phyloP scores from a whole-genome alignment of 2,113 vertebrate genomes.

The Motacilla tschutschensis region DNA sequence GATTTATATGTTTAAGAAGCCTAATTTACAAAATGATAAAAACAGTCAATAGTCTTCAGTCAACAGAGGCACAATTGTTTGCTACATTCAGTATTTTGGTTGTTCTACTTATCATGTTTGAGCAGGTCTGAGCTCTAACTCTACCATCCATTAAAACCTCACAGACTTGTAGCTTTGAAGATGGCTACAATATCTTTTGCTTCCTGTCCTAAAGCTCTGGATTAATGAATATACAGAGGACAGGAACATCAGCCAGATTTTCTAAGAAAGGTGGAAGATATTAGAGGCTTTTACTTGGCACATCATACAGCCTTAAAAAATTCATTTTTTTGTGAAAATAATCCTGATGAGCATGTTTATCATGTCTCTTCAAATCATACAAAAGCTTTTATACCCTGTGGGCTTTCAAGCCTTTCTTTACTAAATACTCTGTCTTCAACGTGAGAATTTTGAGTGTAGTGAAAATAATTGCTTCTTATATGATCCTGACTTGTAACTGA shows the following conservation, averaged over 20 bases:
- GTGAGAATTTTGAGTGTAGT: conserved; percentile 17
- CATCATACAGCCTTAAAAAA: conserved; percentile 6
- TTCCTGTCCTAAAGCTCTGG: neutral
- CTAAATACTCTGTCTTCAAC: conserved; percentile 6
- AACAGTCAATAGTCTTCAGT: neutral
- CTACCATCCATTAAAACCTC: neutral
- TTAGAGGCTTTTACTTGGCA: neutral
- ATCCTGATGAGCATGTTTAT: conserved; percentile 25
- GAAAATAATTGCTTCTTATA: conserved; percentile 53
- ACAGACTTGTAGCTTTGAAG: neutral
- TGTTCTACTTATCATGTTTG: neutral
- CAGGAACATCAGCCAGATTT: neutral
- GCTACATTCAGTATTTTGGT: neutral
- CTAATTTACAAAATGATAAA: neutral
- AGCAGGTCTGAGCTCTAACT: neutral
- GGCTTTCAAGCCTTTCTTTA: conserved; percentile 26
- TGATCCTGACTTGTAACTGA: conserved; percentile 25
- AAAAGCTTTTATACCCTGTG: neutral
- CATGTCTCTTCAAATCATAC: conserved; percentile 19
- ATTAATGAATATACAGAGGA: neutral
- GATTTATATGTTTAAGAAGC: neutral
- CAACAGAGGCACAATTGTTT: neutral
- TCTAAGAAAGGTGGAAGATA: neutral
- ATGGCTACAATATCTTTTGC: neutral
- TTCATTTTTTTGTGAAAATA: neutral